A percentile compares a stretch with the other conserved stretches of the same genome.
phyloP scores from a whole-genome alignment of 2,888 invertebrate species.

The Papilio protenor region DNA sequence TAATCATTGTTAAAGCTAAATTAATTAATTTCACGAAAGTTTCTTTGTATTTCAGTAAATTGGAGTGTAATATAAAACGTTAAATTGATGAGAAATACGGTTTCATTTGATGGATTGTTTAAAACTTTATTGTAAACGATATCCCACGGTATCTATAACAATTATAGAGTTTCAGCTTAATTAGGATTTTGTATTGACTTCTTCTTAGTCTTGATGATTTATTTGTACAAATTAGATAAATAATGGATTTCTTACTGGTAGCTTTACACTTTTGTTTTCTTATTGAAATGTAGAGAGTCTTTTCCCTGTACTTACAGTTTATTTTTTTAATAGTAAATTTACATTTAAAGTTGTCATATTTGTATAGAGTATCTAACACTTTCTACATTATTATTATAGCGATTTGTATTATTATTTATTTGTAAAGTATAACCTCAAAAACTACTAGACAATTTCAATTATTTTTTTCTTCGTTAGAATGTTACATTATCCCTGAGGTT shows the following conservation, averaged over 20 bases:
- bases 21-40: slow-evolving; percentile 34
- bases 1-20: slow-evolving; percentile 13
- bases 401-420: too few relatives aligned
- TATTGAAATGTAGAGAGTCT: too few relatives aligned
- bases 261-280: too few relatives aligned
- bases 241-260: background rate
- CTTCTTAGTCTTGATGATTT: slow-evolving; percentile 9
- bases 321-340: too few relatives aligned
- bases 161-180: slow-evolving; percentile 32
- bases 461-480: too few relatives aligned
- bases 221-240: background rate
- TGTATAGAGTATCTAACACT: too few relatives aligned
- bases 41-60: slow-evolving; percentile 20
- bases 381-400: too few relatives aligned
- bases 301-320: too few relatives aligned
- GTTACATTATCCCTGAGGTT: too few relatives aligned
- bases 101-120: slow-evolving; percentile 37
- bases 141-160: slow-evolving; percentile 30
- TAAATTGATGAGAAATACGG: slow-evolving; percentile 29
- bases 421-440: too few relatives aligned
- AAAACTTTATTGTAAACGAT: slow-evolving; percentile 39
- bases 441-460: too few relatives aligned
- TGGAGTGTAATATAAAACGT: slow-evolving; percentile 36
- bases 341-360: too few relatives aligned
- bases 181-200: slow-evolving; percentile 11